A percentile compares a stretch with the other conserved stretches of the same genome.
phyloP scores from a whole-genome alignment of 2,888 invertebrate genomes.

The Muschampia plurimacula region DNA sequence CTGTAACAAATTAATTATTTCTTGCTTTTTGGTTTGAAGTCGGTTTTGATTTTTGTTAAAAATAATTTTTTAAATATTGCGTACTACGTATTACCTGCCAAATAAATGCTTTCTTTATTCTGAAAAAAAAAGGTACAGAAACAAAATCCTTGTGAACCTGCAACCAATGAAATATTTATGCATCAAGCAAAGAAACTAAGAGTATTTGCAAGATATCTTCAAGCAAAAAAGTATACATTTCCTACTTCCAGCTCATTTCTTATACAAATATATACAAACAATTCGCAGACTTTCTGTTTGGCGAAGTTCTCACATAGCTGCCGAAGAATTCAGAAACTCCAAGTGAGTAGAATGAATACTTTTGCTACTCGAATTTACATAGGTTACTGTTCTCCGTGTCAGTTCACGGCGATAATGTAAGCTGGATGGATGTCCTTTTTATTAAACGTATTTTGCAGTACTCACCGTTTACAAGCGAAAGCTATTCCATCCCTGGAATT shows the following conservation, averaged over 20 bases:
- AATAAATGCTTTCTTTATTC: slow-evolving; percentile 37
- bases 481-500: slow-evolving; percentile 22
- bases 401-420: slow-evolving; percentile 50
- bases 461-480: neutral
- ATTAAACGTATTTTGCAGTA: slow-evolving; percentile 25
- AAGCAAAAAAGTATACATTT: slow-evolving; percentile 59
- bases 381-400: slow-evolving; percentile 63
- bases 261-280: slow-evolving; percentile 78
- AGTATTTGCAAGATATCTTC: slow-evolving; percentile 20
- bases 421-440: slow-evolving; percentile 44
- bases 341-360: slow-evolving; percentile 67
- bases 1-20: too few relatives aligned
- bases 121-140: neutral
- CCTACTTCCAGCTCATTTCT: slow-evolving; percentile 71
- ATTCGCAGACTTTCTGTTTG: slow-evolving; percentile 68
- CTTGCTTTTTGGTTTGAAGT: too few relatives aligned
- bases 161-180: slow-evolving; percentile 17
- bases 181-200: slow-evolving; percentile 9
- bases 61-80: slow-evolving; percentile 5
- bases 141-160: neutral
- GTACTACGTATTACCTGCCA: slow-evolving; percentile 24
- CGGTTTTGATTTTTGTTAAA: too few relatives aligned
- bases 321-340: slow-evolving; percentile 72
- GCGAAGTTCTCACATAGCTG: slow-evolving; percentile 73
- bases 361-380: slow-evolving; percentile 72